Conservation (phyloP, 2,113 vertebrate genomes). For the Pangasianodon hypophthalmus region DNA sequence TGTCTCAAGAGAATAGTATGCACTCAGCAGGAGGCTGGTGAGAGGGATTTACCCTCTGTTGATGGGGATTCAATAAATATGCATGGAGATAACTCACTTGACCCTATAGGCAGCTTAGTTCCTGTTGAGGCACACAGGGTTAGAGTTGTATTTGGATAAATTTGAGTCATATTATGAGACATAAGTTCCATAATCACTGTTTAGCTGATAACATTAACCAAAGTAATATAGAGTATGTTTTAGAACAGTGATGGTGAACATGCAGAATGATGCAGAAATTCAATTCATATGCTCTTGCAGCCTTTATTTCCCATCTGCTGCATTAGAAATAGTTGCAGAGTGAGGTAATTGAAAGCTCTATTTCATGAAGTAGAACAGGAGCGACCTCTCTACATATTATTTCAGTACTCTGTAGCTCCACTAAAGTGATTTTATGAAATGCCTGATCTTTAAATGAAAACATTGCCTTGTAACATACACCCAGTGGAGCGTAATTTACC, state of each 20-base stretch:
- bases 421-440: conserved; percentile 45
- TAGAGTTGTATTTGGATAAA: not conserved
- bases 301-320: not conserved
- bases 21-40: conserved; percentile 16
- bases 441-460: conserved; percentile 30
- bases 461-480: not conserved
- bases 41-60: conserved; percentile 12
- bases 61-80: conserved; percentile 34
- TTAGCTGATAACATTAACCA: not conserved
- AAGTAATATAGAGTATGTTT: not conserved
- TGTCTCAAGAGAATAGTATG: conserved; percentile 16
- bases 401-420: conserved; percentile 6
- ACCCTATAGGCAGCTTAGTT: not conserved
- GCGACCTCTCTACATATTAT: not conserved
- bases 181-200: not conserved
- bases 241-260: not conserved
- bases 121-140: not conserved
- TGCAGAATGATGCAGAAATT: not conserved
- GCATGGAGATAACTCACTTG: conserved; percentile 14
- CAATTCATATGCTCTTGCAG: not conserved
- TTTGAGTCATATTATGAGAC: not conserved
- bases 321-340: conserved; percentile 14
- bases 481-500: not conserved
- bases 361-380: conserved; percentile 34
- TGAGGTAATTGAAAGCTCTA: conserved; percentile 20